Percentiles rank a stretch among this genome's conserved stretches.
Evolutionary conservation across 1,140 invertebrate genomes (phyloP).

Genomic region (Dinoponera quadriceps): DNA sequence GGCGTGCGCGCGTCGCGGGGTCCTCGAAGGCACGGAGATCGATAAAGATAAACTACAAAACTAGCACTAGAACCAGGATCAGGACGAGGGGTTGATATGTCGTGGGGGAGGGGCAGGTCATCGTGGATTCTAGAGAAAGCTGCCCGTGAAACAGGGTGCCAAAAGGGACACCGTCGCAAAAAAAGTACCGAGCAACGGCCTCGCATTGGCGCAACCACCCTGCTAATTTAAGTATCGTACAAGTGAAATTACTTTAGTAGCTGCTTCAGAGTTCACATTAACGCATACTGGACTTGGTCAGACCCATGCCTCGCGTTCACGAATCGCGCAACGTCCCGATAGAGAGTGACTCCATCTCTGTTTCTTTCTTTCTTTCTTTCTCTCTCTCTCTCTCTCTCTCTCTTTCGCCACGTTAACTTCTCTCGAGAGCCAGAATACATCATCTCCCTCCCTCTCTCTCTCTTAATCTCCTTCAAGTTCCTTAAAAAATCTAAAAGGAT

Average conservation of each 20-base stretch:
- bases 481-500: too few species aligned
- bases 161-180: not conserved
- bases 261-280: constrained; percentile 6
- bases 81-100: not conserved
- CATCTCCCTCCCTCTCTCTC: too few species aligned
- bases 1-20: constrained; percentile 34
- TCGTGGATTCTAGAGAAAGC: not conserved
- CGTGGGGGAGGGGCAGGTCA: not conserved
- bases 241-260: constrained; percentile 7
- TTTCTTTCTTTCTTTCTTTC: too few species aligned
- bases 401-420: too few species aligned
- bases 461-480: too few species aligned
- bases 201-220: not conserved
- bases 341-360: not conserved
- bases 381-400: too few species aligned
- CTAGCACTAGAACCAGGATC: constrained; percentile 28
- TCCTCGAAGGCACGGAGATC: constrained; percentile 54
- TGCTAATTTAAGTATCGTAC: constrained; percentile 13
- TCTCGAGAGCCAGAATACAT: too few species aligned
- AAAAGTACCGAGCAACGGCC: not conserved
- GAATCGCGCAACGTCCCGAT: constrained; percentile 27
- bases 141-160: not conserved
- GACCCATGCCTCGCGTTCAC: constrained; percentile 26
- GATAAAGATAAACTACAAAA: constrained; percentile 37
- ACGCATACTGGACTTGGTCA: constrained; percentile 39